Percentiles rank a stretch among this genome's conserved stretches.
Conservation (phyloP, 2,797 vertebrate genomes). For the Nannoperca obscura region DNA sequence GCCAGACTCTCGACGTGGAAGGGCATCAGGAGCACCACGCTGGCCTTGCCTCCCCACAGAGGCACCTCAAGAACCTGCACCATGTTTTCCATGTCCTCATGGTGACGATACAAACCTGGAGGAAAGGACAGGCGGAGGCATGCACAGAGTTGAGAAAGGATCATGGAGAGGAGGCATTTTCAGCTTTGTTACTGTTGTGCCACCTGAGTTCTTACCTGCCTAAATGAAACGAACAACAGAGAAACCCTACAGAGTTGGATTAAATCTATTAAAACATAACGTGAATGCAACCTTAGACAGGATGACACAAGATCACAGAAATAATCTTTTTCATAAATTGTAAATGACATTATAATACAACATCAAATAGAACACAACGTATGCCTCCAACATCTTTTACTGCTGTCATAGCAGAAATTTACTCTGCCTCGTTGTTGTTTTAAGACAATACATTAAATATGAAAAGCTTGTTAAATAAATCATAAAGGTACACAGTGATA, state of each 20-base stretch:
- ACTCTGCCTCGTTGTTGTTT: conserved; percentile 55
- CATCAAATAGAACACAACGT: conserved; percentile 28
- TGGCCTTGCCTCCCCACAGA: conserved; percentile 73
- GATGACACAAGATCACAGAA: conserved; percentile 2
- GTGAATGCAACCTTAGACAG: not conserved
- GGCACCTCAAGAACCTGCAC: conserved; percentile 79
- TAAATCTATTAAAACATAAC: conserved; percentile 3
- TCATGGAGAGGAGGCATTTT: conserved; percentile 8
- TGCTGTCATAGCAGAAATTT: conserved; percentile 37
- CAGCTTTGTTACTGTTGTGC: not conserved
- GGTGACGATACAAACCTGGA: conserved; percentile 74
- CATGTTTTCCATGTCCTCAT: conserved; percentile 81
- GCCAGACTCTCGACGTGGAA: conserved; percentile 79
- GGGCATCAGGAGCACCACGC: conserved; percentile 78
- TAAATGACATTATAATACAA: conserved; percentile 23
- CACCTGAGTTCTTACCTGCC: conserved; percentile 7
- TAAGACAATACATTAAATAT: conserved; percentile 70
- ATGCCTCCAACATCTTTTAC: conserved; percentile 26
- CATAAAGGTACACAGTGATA: conserved; percentile 57
- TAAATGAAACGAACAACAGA: not conserved
- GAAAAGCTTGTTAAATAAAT: conserved; percentile 71
- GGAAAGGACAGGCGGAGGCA: conserved; percentile 3
- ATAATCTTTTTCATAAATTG: conserved; percentile 30
- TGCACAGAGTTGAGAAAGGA: conserved; percentile 5
- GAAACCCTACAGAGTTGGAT: conserved; percentile 1